Conservation (phyloP, 2,888 invertebrate genomes). For the Drepana falcataria region DNA sequence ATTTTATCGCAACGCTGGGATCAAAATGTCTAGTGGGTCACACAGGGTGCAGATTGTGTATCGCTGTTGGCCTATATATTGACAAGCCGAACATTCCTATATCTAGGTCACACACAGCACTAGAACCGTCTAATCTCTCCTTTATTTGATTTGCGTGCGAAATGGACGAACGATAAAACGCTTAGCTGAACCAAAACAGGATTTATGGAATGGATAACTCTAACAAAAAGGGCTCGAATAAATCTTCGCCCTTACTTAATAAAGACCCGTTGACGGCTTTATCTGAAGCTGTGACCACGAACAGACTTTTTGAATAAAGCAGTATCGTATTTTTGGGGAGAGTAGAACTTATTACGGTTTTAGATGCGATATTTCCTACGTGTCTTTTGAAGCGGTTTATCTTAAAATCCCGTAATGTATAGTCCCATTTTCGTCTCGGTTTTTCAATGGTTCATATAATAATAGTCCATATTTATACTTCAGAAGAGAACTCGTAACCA, state of each 20-base stretch:
- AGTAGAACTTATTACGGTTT: constrained; percentile 1
- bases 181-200: constrained; percentile 59
- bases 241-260: constrained; percentile 68
- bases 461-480: no score
- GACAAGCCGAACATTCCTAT: constrained; percentile 20
- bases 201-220: constrained; percentile 68
- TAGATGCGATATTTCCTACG: not conserved
- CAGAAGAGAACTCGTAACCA: no score
- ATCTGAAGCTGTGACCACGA: constrained; percentile 51
- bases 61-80: constrained; percentile 18
- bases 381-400: not conserved
- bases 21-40: constrained; percentile 1
- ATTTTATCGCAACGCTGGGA: not conserved
- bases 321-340: constrained; percentile 28
- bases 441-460: no score
- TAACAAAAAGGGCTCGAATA: constrained; percentile 63
- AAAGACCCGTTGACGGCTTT: constrained; percentile 66
- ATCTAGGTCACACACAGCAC: constrained; percentile 46
- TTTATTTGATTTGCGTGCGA: constrained; percentile 69
- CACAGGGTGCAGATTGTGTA: constrained; percentile 14
- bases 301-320: constrained; percentile 48
- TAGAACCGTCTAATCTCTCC: constrained; percentile 48
- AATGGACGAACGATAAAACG: constrained; percentile 60
- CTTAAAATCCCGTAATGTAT: not conserved
- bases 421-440: not conserved